Evolutionary conservation across 2,888 invertebrate genomes (phyloP), one percentile per base, ranked within the genome.

Genomic region (Caenorhabditis zanzibari): DNA sequence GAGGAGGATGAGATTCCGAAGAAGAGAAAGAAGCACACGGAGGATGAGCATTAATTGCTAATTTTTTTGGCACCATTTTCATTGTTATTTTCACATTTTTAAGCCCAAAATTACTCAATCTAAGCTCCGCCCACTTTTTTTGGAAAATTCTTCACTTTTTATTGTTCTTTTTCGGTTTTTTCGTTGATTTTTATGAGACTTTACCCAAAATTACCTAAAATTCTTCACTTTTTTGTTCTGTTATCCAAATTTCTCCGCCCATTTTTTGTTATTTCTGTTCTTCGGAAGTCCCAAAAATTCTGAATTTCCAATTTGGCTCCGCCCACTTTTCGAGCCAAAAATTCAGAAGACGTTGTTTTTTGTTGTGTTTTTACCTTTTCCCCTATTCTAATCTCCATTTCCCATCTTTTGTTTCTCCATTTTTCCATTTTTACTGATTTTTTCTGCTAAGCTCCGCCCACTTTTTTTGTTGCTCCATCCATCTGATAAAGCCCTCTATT

Each of bases 1-100:
- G 84, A 72, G 2, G 79, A 73, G 16, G 80, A 80, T 32, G 76
- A 72, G 24, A 26, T 73, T 12, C 80, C 79, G 9, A 81, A 75
- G 38, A 81, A 84, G 49, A 81, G 73, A 63, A 76, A 73, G 76
- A 84, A 84, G 79, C 66, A 52, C 63, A 59, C 66, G 24, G 71
- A 61, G 19, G 75, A 75, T 26, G 77, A 82, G 32, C 71, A 82
- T 19, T 77, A 63, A 71, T 54, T 49, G 6, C 28, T 0, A 26
- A 9, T 41, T 41, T 61, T 61, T 22, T 38, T 19, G 38, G n/a
- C 32, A n/a, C 28, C 38, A 41, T 71, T 24, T 24, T 64, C 32
- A 19, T 41, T n/a, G 32, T 56, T 68, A 16, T 64, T 64, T 44
- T 59, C n/a, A 6, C n/a, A 0, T 19, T 19, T 47, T 47, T 47